Evolutionary conservation across 1,140 invertebrate genomes (phyloP).

Genomic region (Drosophila chauvacae): DNA sequence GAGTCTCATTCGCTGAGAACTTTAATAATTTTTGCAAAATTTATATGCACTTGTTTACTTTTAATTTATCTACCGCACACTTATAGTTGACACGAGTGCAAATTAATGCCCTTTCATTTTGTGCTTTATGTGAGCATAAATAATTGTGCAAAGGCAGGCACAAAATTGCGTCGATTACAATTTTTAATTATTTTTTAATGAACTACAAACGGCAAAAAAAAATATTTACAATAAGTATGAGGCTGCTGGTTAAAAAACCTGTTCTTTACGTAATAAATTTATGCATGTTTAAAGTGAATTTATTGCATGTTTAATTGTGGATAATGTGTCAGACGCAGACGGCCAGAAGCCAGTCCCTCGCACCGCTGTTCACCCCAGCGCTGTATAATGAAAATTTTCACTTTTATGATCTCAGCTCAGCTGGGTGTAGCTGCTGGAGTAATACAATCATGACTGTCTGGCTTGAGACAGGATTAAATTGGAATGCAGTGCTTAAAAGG

Average conservation of each 20-base stretch:
- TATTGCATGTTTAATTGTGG: slow-evolving; percentile 74
- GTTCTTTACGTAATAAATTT: slow-evolving; percentile 60
- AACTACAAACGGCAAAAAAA: slow-evolving; percentile 60
- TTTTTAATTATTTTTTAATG: slow-evolving; percentile 83
- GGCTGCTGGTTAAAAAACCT: slow-evolving; percentile 8
- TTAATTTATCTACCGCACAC: slow-evolving; percentile 78
- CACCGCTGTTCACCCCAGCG: background rate
- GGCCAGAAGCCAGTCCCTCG: slow-evolving; percentile 15
- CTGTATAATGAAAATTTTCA: slow-evolving; percentile 58
- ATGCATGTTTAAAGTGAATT: slow-evolving; percentile 71
- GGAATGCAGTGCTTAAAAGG: slow-evolving; percentile 8
- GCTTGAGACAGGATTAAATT: slow-evolving; percentile 24
- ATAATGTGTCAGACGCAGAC: slow-evolving; percentile 48
- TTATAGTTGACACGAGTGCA: slow-evolving; percentile 74
- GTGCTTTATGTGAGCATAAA: slow-evolving; percentile 75
- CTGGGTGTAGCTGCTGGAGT: slow-evolving; percentile 19
- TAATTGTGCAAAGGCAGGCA: slow-evolving; percentile 77
- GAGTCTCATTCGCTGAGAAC: background rate
- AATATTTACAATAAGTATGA: slow-evolving; percentile 16
- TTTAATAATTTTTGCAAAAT: slow-evolving; percentile 58
- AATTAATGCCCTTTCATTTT: slow-evolving; percentile 81
- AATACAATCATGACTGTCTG: slow-evolving; percentile 18
- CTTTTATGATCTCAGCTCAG: slow-evolving; percentile 57
- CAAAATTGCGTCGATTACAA: slow-evolving; percentile 75
- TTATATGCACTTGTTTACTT: slow-evolving; percentile 73